phyloP scores from a whole-genome alignment of 1,140 invertebrate species.

The Pachyrhynchus sulphureomaculatus region DNA sequence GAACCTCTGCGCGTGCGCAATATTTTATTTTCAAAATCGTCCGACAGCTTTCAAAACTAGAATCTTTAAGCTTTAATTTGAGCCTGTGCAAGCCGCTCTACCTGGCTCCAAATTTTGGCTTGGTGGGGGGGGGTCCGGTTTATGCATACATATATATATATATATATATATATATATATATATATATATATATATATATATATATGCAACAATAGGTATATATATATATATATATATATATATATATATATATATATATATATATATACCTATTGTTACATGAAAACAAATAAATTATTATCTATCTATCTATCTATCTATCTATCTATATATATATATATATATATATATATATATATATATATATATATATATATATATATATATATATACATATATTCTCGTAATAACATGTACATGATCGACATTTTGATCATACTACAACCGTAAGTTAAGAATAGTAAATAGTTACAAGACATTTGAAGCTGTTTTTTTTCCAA shows the following conservation, averaged over 20 bases:
- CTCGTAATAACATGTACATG: background rate
- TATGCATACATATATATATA: background rate
- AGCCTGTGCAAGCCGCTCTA: too few species aligned
- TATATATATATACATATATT: conserved; percentile 1
- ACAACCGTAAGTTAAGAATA: too few species aligned
- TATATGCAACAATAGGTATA: background rate
- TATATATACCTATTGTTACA: background rate
- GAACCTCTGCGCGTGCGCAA: too few species aligned
- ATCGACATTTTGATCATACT: too few species aligned
- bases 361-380: conserved; percentile 4
- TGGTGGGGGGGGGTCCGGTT: too few species aligned
- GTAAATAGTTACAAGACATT: too few species aligned
- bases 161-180: conserved; percentile 4
- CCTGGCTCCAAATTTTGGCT: too few species aligned
- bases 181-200: conserved; percentile 4
- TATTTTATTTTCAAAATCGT: too few species aligned
- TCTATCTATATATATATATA: conserved; percentile 1
- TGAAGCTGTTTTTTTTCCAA: too few species aligned
- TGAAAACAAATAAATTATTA: background rate
- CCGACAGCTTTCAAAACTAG: background rate
- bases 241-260: conserved; percentile 2
- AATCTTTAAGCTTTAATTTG: too few species aligned
- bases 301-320: background rate
- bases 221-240: conserved; percentile 2
- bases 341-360: conserved; percentile 4